phyloP scores from a whole-genome alignment of 1,140 invertebrate species.

The Drosophila persimilis region DNA sequence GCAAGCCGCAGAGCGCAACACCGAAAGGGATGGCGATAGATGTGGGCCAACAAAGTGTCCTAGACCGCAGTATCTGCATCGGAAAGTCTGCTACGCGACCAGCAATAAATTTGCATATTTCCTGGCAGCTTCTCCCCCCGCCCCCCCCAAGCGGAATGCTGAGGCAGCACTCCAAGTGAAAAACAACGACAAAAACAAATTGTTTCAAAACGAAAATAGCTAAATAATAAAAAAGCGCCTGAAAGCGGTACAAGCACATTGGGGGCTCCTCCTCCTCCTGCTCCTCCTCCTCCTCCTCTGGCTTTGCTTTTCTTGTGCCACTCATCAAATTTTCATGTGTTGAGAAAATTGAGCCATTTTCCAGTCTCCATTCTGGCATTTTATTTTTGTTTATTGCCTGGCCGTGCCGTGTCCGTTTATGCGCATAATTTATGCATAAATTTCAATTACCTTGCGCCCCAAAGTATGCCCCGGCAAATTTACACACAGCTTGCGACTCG shows the following conservation, averaged over 20 bases:
- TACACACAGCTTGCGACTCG: constrained; percentile 29
- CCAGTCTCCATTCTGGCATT: constrained; percentile 26
- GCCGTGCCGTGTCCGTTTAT: constrained; percentile 68
- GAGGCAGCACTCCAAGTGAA: background rate
- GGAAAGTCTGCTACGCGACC: constrained; percentile 12
- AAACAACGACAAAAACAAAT: constrained; percentile 14
- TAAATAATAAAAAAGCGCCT: constrained; percentile 64
- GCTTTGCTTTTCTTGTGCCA: constrained; percentile 6
- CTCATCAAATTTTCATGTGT: constrained; percentile 73
- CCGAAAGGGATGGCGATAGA: constrained; percentile 19
- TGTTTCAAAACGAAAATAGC: constrained; percentile 51
- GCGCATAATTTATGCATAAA: constrained; percentile 80
- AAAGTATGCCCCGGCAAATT: constrained; percentile 51
- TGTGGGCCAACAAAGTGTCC: constrained; percentile 13
- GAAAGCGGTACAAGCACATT: constrained; percentile 17
- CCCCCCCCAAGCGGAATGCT: background rate
- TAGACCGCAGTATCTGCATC: constrained; percentile 24
- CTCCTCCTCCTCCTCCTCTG: background rate
- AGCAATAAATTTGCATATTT: constrained; percentile 58
- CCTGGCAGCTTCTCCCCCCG: background rate
- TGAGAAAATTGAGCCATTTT: constrained; percentile 51
- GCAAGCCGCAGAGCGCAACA: constrained; percentile 21
- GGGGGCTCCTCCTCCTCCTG: too few species aligned
- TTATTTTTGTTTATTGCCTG: constrained; percentile 73
- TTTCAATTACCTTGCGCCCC: constrained; percentile 69